phyloP scores from a whole-genome alignment of 2,113 vertebrate species.

The Pycnonotus jocosus region DNA sequence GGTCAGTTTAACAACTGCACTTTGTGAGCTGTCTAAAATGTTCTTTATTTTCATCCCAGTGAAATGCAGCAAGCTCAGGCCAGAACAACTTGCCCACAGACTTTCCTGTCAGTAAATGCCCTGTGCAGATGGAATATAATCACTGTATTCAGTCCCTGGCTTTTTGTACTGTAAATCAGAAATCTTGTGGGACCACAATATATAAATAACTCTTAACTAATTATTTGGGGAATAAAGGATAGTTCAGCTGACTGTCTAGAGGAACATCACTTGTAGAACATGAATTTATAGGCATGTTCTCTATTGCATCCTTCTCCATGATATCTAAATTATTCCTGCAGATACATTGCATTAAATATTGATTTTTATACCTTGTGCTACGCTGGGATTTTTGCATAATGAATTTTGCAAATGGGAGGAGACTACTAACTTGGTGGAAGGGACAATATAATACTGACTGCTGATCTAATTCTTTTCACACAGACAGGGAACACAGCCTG shows the following conservation, averaged over 20 bases:
- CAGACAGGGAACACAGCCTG: not conserved
- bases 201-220: conserved; percentile 56
- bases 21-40: conserved; percentile 22
- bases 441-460: not conserved
- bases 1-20: conserved; percentile 46
- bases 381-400: not conserved
- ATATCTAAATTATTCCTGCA: not conserved
- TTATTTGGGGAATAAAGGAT: conserved; percentile 38
- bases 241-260: not conserved
- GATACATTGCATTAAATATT: not conserved
- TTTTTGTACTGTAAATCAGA: conserved; percentile 50
- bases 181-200: conserved; percentile 8
- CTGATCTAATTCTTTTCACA: not conserved
- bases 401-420: not conserved
- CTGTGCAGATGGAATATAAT: conserved; percentile 43
- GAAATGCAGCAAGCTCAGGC: not conserved
- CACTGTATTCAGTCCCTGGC: conserved; percentile 37
- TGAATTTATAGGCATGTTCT: not conserved
- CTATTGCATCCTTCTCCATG: not conserved
- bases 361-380: not conserved
- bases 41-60: conserved; percentile 33
- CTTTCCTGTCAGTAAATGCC: conserved; percentile 52
- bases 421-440: not conserved
- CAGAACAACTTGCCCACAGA: conserved; percentile 37
- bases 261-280: not conserved